Evolutionary conservation across 2,113 vertebrate genomes (phyloP), one percentile per base, ranked within the genome.

Genomic region (Platichthys flesus): DNA sequence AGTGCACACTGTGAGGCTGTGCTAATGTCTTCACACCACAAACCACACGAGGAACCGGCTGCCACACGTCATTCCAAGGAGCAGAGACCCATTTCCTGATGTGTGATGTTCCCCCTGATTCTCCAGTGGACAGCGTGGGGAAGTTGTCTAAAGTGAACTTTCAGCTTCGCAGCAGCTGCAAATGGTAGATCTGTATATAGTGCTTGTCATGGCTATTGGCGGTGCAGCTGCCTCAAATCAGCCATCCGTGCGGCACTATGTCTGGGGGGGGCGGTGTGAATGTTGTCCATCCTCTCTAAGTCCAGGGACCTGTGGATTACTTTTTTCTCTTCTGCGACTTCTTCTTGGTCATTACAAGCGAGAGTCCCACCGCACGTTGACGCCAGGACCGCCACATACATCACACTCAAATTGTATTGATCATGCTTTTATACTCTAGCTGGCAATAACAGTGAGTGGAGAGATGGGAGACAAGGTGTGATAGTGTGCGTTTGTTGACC

Each of bases 251-350:
- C 40, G 24, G 35, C 4, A 16, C 35, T 52, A 60, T 60, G 45
- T n/a, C 59, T 67, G 81, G 72, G 65, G 76, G 15, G 78, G 26
- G 26, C 3, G 54, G 74, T 81, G 88, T 74, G 66, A 85, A 68
- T 35, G 35, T 49, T 77, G 47, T 80, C 75, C 64, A 63, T 80
- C 72, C 15, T 82, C 55, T 57, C 49, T 18, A 7, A 83, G 78
- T 52, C 68, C 47, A 76, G 63, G 71, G 55, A 75, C 81, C 67
- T 73, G 23, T 62, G 64, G n/a, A 63, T 71, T 71, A n/a, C 59
- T 51, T 2, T 37, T 37, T 9, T 10, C 2, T 37, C 40, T 4
- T 13, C 40, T 71, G 59, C 20, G 12, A 14, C 42, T 40, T 26
- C 6, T 74, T 40, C 20, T 12, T 42, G 40, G 40, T 42, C 40